Conservation (phyloP, 2,113 vertebrate species). For the Chlamydotis undulata region DNA sequence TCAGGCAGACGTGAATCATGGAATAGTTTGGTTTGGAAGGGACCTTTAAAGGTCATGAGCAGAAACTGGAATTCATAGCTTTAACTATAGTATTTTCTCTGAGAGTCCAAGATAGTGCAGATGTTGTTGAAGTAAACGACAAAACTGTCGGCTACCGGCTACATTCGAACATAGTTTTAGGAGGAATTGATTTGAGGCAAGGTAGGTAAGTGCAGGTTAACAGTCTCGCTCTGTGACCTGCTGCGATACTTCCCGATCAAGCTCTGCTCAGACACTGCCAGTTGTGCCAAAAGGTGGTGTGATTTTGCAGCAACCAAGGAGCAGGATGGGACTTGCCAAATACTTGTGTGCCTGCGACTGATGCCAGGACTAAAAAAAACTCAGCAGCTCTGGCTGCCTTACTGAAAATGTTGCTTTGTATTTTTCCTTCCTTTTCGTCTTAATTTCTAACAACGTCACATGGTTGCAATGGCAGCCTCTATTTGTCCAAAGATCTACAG, state of each 20-base stretch:
- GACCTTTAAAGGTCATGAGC: not conserved
- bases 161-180: not conserved
- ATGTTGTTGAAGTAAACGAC: not conserved
- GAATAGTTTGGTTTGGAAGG: too few species aligned
- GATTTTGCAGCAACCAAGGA: constrained; percentile 45
- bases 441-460: not conserved
- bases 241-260: not conserved
- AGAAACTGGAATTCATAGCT: not conserved
- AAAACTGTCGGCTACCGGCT: not conserved
- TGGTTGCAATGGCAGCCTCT: not conserved
- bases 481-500: not conserved
- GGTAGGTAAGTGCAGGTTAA: not conserved
- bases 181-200: not conserved
- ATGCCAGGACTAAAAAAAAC: not conserved
- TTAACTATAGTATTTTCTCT: not conserved
- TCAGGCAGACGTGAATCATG: not conserved
- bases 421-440: constrained; percentile 15
- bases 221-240: not conserved
- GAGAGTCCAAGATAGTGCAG: not conserved
- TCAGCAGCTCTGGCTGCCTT: not conserved
- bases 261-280: not conserved
- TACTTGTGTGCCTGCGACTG: constrained; percentile 9
- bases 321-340: constrained; percentile 45
- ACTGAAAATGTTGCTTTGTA: constrained; percentile 24
- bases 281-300: constrained; percentile 16